A percentile compares a stretch with the other conserved stretches of the same genome.
These are phyloP conservation scores for Urocynchramus pylzowi DNA, from an alignment of 2,113 vertebrate species.

Conservation along the genomic window DNA sequence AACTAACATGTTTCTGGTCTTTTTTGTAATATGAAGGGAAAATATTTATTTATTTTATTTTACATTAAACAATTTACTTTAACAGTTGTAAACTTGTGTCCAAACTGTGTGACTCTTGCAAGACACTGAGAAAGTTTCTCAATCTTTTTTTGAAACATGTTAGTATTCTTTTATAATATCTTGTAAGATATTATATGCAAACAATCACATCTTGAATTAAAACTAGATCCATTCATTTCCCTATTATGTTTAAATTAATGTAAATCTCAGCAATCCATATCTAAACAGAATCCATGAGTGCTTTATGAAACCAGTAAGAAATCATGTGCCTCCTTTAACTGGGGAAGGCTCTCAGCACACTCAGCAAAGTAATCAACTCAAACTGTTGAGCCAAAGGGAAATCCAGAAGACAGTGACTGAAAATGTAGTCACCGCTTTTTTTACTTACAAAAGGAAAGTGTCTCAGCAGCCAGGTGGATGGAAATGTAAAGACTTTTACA, in stretches of 20 bases:
- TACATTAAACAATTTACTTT: neutral
- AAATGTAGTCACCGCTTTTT: neutral
- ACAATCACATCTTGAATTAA: neutral
- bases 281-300: neutral
- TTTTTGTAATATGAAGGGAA: neutral
- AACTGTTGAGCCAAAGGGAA: neutral
- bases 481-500: neutral
- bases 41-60: neutral
- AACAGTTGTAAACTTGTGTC: neutral
- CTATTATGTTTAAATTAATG: neutral
- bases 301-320: neutral
- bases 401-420: neutral
- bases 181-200: neutral
- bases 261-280: neutral
- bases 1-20: neutral
- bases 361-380: neutral
- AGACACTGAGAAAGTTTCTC: neutral
- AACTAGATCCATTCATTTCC: neutral
- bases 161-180: neutral
- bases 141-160: neutral
- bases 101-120: neutral
- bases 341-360: neutral
- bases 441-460: neutral
- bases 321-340: neutral
- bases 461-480: neutral